Evolutionary conservation across 1,140 invertebrate genomes (phyloP).

Genomic region (Camponotus floridanus): DNA sequence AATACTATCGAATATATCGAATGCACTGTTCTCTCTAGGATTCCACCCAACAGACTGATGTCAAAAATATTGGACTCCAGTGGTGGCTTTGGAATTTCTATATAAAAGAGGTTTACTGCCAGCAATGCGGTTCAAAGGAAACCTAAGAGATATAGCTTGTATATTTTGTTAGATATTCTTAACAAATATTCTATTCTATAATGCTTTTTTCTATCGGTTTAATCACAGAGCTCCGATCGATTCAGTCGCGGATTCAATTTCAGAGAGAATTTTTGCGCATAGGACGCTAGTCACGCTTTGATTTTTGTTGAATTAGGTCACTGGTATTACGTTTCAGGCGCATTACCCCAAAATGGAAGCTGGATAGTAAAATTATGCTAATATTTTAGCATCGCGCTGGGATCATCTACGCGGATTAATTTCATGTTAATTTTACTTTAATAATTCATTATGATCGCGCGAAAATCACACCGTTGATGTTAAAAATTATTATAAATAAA

Average conservation of each 20-base stretch:
- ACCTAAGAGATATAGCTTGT: too few species aligned
- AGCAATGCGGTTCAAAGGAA: neutral
- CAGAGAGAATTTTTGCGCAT: neutral
- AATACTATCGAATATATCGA: conserved; percentile 38
- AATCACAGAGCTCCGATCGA: neutral
- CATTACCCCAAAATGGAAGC: conserved; percentile 8
- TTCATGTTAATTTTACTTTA: conserved; percentile 16
- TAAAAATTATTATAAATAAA: conserved; percentile 10
- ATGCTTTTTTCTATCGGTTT: neutral
- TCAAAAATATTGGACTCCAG: conserved; percentile 14
- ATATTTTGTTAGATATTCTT: neutral
- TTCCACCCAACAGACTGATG: neutral
- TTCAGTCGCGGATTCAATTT: too few species aligned
- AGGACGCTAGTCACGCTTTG: too few species aligned
- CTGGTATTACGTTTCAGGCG: neutral
- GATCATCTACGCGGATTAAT: conserved; percentile 3
- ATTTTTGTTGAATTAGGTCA: conserved; percentile 15
- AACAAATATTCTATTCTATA: neutral
- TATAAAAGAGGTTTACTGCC: conserved; percentile 17
- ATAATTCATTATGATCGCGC: neutral
- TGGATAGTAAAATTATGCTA: conserved; percentile 22
- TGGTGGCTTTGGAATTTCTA: conserved; percentile 25
- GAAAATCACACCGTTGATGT: neutral
- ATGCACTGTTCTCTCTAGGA: conserved; percentile 20
- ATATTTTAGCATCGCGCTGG: neutral